A percentile compares a stretch with the other conserved stretches of the same genome.
Conservation (phyloP, 2,888 invertebrate species). For the Venusia cambrica region DNA sequence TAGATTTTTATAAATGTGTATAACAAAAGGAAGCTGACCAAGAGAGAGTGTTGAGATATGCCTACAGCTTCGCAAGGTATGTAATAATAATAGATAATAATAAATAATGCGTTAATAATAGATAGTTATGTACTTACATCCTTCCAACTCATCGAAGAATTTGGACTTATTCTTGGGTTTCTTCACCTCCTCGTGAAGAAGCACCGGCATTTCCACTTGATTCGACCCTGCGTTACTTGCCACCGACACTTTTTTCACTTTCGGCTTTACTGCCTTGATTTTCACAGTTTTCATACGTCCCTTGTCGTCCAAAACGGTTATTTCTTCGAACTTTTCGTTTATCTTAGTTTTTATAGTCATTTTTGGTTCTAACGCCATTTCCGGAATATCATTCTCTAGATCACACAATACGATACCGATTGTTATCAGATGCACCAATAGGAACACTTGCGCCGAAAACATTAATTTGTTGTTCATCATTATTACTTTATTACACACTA, state of each 20-base stretch:
- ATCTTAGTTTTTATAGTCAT: slow-evolving; percentile 10
- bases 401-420: slow-evolving; percentile 31
- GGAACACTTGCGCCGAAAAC: slow-evolving; percentile 34
- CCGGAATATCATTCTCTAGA: slow-evolving; percentile 35
- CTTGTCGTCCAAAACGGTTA: slow-evolving; percentile 57
- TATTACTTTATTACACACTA: slow-evolving; percentile 6
- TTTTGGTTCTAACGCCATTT: slow-evolving; percentile 29
- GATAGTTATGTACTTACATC: slow-evolving; percentile 78
- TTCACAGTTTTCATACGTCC: slow-evolving; percentile 64
- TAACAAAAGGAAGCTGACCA: too few species aligned
- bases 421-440: slow-evolving; percentile 39
- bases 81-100: too few species aligned
- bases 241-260: slow-evolving; percentile 28
- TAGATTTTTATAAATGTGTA: too few species aligned
- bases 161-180: slow-evolving; percentile 62
- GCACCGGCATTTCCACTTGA: slow-evolving; percentile 25
- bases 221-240: slow-evolving; percentile 17
- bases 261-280: slow-evolving; percentile 50
- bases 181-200: slow-evolving; percentile 25
- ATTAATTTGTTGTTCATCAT: slow-evolving; percentile 21
- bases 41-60: too few species aligned
- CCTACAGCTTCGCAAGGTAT: too few species aligned
- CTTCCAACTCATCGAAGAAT: slow-evolving; percentile 87
- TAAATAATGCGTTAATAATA: background rate
- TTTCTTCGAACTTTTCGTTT: slow-evolving; percentile 55